Conservation (phyloP, 2,797 vertebrate genomes). For the Phoxinus dragarum region DNA sequence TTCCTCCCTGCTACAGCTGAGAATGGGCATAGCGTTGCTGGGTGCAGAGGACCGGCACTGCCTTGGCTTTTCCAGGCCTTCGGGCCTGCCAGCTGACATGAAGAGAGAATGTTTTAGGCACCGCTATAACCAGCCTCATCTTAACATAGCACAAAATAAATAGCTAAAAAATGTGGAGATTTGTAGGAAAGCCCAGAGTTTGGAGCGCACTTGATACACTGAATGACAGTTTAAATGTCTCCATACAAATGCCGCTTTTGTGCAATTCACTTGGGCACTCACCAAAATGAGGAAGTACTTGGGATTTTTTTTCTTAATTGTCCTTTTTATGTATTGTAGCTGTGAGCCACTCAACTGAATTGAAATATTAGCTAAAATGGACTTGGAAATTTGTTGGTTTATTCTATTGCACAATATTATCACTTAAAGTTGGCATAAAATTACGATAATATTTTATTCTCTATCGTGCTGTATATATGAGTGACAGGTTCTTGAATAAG, state of each 20-base stretch:
- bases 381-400: background rate
- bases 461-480: background rate
- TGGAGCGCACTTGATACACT: background rate
- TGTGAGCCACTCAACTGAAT: background rate
- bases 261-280: background rate
- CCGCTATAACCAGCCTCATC: background rate
- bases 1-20: slow-evolving; percentile 39
- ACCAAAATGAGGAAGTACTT: slow-evolving; percentile 19
- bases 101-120: slow-evolving; percentile 10
- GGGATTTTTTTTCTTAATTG: background rate
- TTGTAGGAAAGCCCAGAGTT: slow-evolving; percentile 7
- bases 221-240: slow-evolving; percentile 1
- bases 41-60: slow-evolving; percentile 36
- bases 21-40: slow-evolving; percentile 69
- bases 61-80: slow-evolving; percentile 36
- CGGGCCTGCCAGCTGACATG: slow-evolving; percentile 22
- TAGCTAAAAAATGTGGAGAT: background rate
- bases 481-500: background rate
- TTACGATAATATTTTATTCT: background rate
- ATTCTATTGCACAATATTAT: background rate
- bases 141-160: background rate
- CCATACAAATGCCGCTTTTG: background rate
- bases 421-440: background rate
- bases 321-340: background rate
- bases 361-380: background rate